Evolutionary conservation across 2,797 vertebrate genomes (phyloP).

Genomic region (Trachops cirrhosus): DNA sequence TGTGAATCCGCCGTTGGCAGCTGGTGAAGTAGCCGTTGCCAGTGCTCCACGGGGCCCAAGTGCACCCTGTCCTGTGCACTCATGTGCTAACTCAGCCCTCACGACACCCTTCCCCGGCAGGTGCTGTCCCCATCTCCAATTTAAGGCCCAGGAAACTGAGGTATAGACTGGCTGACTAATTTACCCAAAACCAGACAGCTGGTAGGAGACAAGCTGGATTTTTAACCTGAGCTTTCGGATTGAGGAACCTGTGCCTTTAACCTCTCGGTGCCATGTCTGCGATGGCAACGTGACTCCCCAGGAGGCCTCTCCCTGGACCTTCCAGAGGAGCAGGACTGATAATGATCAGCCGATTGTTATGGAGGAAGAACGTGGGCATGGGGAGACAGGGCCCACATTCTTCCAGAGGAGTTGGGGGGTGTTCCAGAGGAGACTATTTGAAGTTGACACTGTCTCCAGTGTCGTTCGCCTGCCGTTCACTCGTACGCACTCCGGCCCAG

Average conservation of each 20-base stretch:
- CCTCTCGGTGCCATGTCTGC: background rate
- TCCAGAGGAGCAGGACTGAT: background rate
- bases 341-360: background rate
- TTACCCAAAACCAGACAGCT: background rate
- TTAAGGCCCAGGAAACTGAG: background rate
- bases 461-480: accelerated
- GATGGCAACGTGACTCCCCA: background rate
- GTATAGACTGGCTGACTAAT: background rate
- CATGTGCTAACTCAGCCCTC: background rate
- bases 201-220: background rate
- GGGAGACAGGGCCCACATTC: background rate
- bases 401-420: background rate
- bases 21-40: background rate
- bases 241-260: background rate
- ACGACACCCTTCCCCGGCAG: background rate
- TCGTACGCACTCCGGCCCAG: accelerated
- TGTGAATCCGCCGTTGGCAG: background rate
- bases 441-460: background rate
- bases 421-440: background rate
- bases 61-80: background rate
- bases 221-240: background rate
- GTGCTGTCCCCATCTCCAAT: background rate
- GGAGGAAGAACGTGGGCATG: background rate
- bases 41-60: accelerated
- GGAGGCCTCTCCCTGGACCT: background rate